A percentile compares a stretch with the other conserved stretches of the same genome.
phyloP scores from a whole-genome alignment of 1,140 invertebrate species.

The Diprion similis region DNA sequence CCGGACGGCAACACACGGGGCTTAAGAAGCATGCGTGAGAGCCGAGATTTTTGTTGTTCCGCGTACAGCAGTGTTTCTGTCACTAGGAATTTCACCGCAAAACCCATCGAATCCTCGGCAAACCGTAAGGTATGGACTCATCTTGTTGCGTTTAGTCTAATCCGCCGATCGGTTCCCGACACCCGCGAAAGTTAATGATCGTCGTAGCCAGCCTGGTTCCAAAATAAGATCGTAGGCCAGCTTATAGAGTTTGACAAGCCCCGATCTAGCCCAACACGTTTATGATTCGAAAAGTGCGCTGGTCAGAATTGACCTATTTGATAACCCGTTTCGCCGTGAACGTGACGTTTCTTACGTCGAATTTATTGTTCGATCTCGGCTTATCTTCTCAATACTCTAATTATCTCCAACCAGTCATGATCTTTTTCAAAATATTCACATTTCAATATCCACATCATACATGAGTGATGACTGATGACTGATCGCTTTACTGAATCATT shows the following conservation, averaged over 20 bases:
- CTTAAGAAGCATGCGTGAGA: slow-evolving; percentile 2
- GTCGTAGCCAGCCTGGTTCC: not conserved
- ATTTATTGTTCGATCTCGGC: not conserved
- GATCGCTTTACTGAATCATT: not conserved
- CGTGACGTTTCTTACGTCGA: not conserved
- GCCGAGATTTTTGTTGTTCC: slow-evolving; percentile 1
- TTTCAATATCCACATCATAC: not conserved
- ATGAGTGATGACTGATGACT: not conserved
- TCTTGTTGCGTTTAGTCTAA: not conserved
- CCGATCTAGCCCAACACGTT: slow-evolving; percentile 1
- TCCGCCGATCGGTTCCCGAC: not conserved
- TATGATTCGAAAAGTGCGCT: not conserved
- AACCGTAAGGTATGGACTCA: not conserved
- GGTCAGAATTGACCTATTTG: not conserved
- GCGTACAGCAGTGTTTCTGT: slow-evolving; percentile 7
- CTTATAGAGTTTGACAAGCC: not conserved
- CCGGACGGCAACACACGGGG: slow-evolving; percentile 6
- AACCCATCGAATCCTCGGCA: not conserved
- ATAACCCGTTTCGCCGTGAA: not conserved
- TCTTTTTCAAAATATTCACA: not conserved
- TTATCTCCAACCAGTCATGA: not conserved
- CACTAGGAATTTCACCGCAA: not conserved
- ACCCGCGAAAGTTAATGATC: not conserved
- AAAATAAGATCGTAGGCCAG: slow-evolving; percentile 1
- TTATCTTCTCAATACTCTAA: not conserved